Evolutionary conservation across 1,140 invertebrate species (phyloP).

Genomic region (Harlomillsia oculata): DNA sequence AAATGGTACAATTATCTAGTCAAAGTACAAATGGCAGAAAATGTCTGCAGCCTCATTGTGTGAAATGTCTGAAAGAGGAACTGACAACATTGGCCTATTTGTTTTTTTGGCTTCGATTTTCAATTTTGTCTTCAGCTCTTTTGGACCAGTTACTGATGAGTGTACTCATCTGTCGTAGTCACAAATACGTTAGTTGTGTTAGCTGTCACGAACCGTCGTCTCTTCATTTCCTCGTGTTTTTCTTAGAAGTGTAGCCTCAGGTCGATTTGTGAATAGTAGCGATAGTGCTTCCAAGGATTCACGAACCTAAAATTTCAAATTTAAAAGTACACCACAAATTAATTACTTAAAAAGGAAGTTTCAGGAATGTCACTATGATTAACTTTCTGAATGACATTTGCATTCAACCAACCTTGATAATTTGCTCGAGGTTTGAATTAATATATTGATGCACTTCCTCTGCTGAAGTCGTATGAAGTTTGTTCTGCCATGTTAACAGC

Average conservation of each 20-base stretch:
- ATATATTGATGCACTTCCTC: constrained; percentile 52
- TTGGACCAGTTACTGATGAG: not conserved
- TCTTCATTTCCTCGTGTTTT: constrained; percentile 9
- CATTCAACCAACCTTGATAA: constrained; percentile 47
- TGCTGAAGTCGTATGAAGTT: constrained; percentile 52
- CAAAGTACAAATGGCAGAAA: too few relatives aligned
- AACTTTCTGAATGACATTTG: not conserved
- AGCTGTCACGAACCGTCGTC: not conserved
- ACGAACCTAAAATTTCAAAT: constrained; percentile 44
- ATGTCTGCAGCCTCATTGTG: not conserved
- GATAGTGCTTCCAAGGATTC: constrained; percentile 53
- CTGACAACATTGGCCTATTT: too few relatives aligned
- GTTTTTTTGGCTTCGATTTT: too few relatives aligned
- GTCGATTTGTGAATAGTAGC: constrained; percentile 42
- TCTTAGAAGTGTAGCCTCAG: constrained; percentile 5
- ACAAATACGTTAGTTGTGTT: constrained; percentile 3
- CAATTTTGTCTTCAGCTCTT: not conserved
- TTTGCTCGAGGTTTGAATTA: constrained; percentile 51
- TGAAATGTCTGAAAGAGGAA: not conserved
- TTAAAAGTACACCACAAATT: constrained; percentile 3
- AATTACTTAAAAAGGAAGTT: constrained; percentile 15
- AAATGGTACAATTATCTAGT: too few relatives aligned
- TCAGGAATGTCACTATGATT: too few relatives aligned
- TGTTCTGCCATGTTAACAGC: constrained; percentile 49
- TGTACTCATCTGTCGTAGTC: not conserved